A percentile compares a stretch with the other conserved stretches of the same genome.
Conservation (phyloP, 1,140 invertebrate species). For the Drosophila hydei region DNA sequence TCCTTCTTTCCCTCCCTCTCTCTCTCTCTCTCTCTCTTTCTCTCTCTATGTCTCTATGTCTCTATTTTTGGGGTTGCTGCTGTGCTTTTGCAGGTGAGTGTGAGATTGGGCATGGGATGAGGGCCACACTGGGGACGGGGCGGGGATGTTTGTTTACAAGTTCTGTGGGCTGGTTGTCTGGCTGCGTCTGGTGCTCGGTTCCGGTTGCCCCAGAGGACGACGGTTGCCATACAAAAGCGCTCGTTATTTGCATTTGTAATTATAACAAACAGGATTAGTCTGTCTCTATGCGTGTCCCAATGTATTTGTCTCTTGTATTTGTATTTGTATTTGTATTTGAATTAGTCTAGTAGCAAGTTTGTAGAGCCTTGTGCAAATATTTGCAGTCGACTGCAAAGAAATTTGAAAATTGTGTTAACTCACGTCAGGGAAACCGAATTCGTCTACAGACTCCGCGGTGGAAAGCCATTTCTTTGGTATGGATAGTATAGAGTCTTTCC, state of each 20-base stretch:
- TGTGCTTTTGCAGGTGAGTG: slow-evolving; percentile 68
- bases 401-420: slow-evolving; percentile 74
- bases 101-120: not conserved
- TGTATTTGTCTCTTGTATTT: slow-evolving; percentile 15
- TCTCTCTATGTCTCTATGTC: slow-evolving; percentile 58
- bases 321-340: slow-evolving; percentile 55
- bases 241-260: slow-evolving; percentile 83
- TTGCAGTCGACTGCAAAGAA: slow-evolving; percentile 49
- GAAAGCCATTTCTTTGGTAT: slow-evolving; percentile 88
- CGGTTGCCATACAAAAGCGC: slow-evolving; percentile 66
- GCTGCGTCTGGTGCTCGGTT: slow-evolving; percentile 22
- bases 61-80: slow-evolving; percentile 55
- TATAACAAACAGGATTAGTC: slow-evolving; percentile 84
- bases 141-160: slow-evolving; percentile 53
- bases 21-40: not conserved
- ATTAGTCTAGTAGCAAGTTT: slow-evolving; percentile 70
- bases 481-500: slow-evolving; percentile 87
- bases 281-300: slow-evolving; percentile 19
- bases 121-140: not conserved
- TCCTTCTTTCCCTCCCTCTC: not conserved
- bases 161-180: slow-evolving; percentile 33
- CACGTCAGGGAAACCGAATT: slow-evolving; percentile 84
- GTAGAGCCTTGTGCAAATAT: slow-evolving; percentile 60
- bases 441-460: slow-evolving; percentile 85
- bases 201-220: slow-evolving; percentile 39